A percentile compares a stretch with the other conserved stretches of the same genome.
These are phyloP conservation scores for Arenicola marina DNA, from an alignment of 2,888 invertebrate genomes.

Conservation along the genomic window DNA sequence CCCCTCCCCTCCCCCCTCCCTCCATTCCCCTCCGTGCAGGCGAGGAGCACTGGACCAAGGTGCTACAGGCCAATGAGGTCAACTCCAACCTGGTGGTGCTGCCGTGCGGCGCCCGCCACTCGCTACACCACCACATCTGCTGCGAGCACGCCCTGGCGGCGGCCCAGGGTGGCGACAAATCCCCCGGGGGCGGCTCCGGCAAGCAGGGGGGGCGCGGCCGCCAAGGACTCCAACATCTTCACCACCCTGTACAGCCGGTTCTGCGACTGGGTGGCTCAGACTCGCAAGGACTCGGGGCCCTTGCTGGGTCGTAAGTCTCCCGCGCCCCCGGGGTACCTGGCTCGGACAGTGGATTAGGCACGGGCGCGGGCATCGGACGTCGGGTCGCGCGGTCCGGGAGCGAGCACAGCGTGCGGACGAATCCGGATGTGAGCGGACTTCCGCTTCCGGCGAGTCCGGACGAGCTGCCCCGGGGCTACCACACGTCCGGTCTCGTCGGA, in stretches of 20 bases:
- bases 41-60: conserved; percentile 48
- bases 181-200: neutral
- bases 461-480: neutral
- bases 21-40: too few species aligned
- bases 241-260: conserved; percentile 28
- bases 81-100: conserved; percentile 33
- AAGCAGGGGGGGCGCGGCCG: neutral
- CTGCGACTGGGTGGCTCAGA: conserved; percentile 30
- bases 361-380: too few species aligned
- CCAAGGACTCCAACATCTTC: conserved; percentile 28
- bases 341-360: too few species aligned
- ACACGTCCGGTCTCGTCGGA: conserved; percentile 14
- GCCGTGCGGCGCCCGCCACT: conserved; percentile 14
- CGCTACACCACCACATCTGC: conserved; percentile 6
- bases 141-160: conserved; percentile 2
- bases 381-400: too few species aligned
- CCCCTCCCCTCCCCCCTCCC: too few species aligned
- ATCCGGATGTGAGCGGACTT: neutral
- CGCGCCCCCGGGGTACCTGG: too few species aligned
- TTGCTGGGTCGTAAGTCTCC: too few species aligned
- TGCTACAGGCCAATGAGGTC: conserved; percentile 48
- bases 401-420: too few species aligned
- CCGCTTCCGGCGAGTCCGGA: neutral
- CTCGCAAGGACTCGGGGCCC: conserved; percentile 13
- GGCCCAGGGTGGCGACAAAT: conserved; percentile 8